phyloP scores from a whole-genome alignment of 2,888 invertebrate genomes.

The Nebria brevicollis region DNA sequence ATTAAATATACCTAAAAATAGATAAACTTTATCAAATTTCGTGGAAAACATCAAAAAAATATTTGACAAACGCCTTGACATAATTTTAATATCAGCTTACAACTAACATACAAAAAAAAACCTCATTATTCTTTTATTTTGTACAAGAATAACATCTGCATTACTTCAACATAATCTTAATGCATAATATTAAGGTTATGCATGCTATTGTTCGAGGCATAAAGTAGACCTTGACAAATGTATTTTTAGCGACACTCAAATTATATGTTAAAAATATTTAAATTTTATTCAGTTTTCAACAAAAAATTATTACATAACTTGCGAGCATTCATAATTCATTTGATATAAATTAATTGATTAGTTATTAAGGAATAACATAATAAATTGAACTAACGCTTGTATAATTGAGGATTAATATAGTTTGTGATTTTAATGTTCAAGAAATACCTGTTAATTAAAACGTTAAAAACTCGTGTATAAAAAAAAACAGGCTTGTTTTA shows the following conservation, averaged over 20 bases:
- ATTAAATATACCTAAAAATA: constrained; percentile 1
- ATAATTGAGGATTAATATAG: background rate
- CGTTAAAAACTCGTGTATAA: background rate
- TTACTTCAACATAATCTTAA: background rate
- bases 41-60: background rate
- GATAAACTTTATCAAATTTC: background rate
- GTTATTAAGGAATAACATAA: background rate
- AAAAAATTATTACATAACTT: background rate
- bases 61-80: background rate
- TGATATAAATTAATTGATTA: background rate
- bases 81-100: background rate
- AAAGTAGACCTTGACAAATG: background rate
- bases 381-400: background rate
- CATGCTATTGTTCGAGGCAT: background rate
- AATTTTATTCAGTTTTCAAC: background rate
- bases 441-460: background rate
- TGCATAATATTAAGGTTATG: background rate
- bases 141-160: background rate
- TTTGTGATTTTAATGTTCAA: background rate
- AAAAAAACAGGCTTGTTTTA: background rate
- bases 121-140: background rate
- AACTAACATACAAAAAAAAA: background rate
- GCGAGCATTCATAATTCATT: background rate
- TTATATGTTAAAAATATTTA: background rate
- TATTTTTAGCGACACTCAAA: background rate